Conservation (phyloP, 2,113 vertebrate species). For the Amblyopsis rosae region DNA sequence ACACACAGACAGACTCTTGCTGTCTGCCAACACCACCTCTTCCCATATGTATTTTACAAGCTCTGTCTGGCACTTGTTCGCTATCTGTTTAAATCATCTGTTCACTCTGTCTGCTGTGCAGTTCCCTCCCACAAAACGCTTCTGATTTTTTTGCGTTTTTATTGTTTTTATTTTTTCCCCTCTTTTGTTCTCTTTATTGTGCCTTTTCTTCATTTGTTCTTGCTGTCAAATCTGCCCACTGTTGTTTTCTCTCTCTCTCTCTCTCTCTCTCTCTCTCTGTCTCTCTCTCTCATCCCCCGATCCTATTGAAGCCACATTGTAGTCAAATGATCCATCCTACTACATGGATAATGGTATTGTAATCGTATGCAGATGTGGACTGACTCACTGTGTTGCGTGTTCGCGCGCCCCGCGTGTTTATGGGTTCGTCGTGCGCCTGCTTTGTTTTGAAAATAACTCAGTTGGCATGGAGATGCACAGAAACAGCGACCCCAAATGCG, state of each 20-base stretch:
- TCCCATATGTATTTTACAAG: neutral
- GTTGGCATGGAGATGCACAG: too few relatives aligned
- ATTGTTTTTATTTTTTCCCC: neutral
- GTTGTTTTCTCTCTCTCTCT: slow-evolving; percentile 27
- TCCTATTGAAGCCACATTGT: slow-evolving; percentile 7
- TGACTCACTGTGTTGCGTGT: neutral
- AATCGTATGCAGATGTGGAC: slow-evolving; percentile 2
- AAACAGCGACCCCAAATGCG: too few relatives aligned
- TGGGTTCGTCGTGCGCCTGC: neutral
- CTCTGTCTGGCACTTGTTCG: slow-evolving; percentile 11
- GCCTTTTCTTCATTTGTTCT: slow-evolving; percentile 19
- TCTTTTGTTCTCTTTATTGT: slow-evolving; percentile 34
- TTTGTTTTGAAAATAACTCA: neutral
- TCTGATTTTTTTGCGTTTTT: slow-evolving; percentile 10
- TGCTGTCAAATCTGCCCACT: slow-evolving; percentile 26
- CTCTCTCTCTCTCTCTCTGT: neutral
- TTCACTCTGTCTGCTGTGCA: too few relatives aligned
- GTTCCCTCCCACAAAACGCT: slow-evolving; percentile 3
- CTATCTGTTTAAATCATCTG: slow-evolving; percentile 5
- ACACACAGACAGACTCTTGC: slow-evolving; percentile 4
- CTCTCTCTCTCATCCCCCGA: neutral
- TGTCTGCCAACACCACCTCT: slow-evolving; percentile 5
- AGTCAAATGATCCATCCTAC: neutral
- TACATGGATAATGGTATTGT: neutral
- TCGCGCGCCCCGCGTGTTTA: neutral